Percentiles rank a stretch among this genome's conserved stretches.
These are phyloP conservation scores for Microvelia longipes DNA, from an alignment of 1,140 invertebrate species.

Conservation along the genomic window DNA sequence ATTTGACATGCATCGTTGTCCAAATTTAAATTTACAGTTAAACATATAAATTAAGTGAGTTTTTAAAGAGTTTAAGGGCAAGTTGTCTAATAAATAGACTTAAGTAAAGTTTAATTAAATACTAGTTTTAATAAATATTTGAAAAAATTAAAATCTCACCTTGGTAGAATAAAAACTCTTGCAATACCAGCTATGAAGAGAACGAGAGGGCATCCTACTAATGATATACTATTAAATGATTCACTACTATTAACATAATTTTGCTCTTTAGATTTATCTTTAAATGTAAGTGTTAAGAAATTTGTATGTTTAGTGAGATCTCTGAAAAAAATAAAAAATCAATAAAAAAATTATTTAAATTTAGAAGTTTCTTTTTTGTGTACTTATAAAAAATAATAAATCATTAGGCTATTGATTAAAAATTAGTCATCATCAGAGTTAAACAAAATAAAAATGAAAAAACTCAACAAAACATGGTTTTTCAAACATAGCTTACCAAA, in stretches of 20 bases:
- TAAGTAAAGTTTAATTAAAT: too few relatives aligned
- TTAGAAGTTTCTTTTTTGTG: background rate
- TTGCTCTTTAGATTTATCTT: conserved; percentile 42
- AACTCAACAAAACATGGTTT: too few relatives aligned
- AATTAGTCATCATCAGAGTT: too few relatives aligned
- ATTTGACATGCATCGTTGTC: too few relatives aligned
- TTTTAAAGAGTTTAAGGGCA: too few relatives aligned
- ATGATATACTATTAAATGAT: conserved; percentile 44
- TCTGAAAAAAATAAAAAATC: conserved; percentile 28
- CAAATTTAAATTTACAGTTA: too few relatives aligned
- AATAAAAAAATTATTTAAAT: background rate
- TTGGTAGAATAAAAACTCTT: conserved; percentile 38
- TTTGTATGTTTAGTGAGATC: conserved; percentile 51
- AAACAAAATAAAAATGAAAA: background rate
- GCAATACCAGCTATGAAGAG: conserved; percentile 40
- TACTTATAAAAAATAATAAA: too few relatives aligned
- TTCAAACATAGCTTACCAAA: too few relatives aligned
- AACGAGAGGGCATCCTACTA: conserved; percentile 45
- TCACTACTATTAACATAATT: conserved; percentile 47
- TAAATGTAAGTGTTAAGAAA: conserved; percentile 47
- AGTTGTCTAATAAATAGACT: too few relatives aligned
- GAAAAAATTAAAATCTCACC: conserved; percentile 32
- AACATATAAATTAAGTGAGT: too few relatives aligned
- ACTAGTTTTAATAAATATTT: too few relatives aligned
- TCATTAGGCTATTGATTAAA: too few relatives aligned